Conservation (phyloP, 2,888 invertebrate genomes). For the Hylaea fasciaria region DNA sequence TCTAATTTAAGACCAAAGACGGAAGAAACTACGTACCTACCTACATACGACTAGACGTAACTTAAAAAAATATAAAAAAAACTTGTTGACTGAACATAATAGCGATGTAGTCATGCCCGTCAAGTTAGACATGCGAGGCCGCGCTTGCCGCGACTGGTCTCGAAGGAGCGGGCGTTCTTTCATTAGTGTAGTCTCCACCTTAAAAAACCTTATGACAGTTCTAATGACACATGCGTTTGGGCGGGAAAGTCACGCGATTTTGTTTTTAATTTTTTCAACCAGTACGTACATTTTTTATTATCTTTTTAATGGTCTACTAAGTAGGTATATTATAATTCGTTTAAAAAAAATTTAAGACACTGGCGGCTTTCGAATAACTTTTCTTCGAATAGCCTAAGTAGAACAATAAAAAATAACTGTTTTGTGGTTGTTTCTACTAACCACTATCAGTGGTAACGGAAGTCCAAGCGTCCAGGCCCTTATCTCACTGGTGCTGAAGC, state of each 20-base stretch:
- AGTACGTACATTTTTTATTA: slow-evolving; percentile 17
- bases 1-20: too few relatives aligned
- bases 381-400: slow-evolving; percentile 50
- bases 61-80: too few relatives aligned
- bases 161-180: slow-evolving; percentile 82
- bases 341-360: too few relatives aligned
- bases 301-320: slow-evolving; percentile 6
- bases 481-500: slow-evolving; percentile 66
- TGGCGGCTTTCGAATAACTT: background rate
- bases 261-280: slow-evolving; percentile 58
- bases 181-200: slow-evolving; percentile 75
- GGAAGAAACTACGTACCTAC: too few relatives aligned
- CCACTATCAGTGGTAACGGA: slow-evolving; percentile 63
- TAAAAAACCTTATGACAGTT: slow-evolving; percentile 74
- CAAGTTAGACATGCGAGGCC: slow-evolving; percentile 59
- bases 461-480: slow-evolving; percentile 65
- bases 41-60: too few relatives aligned
- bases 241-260: slow-evolving; percentile 78
- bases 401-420: slow-evolving; percentile 39
- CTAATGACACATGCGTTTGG: slow-evolving; percentile 76
- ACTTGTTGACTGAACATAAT: background rate
- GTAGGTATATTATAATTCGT: too few relatives aligned
- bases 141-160: slow-evolving; percentile 66
- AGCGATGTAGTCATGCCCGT: slow-evolving; percentile 48
- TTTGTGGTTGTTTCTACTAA: slow-evolving; percentile 56